Evolutionary conservation across 2,113 vertebrate species (phyloP).

Genomic region (Grantiella picta): DNA sequence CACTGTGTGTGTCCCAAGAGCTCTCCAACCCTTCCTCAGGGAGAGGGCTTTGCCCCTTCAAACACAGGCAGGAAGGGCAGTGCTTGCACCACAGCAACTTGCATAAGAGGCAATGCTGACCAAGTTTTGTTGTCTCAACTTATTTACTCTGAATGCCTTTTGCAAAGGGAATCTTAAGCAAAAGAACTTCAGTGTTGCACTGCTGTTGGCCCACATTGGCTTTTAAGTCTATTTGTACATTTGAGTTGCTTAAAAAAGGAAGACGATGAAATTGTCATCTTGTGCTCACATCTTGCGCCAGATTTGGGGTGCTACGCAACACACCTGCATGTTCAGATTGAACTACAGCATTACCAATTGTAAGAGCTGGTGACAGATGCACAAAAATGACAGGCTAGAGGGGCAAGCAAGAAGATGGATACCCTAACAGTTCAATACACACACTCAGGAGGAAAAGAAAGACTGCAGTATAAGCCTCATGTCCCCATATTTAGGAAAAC

Average conservation of each 20-base stretch:
- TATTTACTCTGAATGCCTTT: background rate
- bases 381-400: background rate
- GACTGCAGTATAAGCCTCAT: background rate
- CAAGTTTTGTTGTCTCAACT: background rate
- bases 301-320: background rate
- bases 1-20: too few relatives aligned
- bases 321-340: fast-evolving
- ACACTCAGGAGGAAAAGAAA: background rate
- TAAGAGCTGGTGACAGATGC: background rate
- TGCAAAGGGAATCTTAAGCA: background rate
- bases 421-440: background rate
- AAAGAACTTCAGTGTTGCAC: background rate
- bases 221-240: background rate
- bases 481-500: background rate
- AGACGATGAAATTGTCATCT: background rate
- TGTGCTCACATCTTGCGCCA: fast-evolving
- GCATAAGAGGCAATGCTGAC: fast-evolving
- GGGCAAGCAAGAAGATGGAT: background rate
- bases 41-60: background rate
- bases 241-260: background rate
- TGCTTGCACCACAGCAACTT: background rate
- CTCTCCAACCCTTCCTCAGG: background rate
- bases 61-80: background rate
- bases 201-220: background rate
- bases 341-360: background rate